A percentile compares a stretch with the other conserved stretches of the same genome.
These are phyloP conservation scores for Muricea muricata DNA, from an alignment of 92 coral and sea anemone species.

Conservation along the genomic window DNA sequence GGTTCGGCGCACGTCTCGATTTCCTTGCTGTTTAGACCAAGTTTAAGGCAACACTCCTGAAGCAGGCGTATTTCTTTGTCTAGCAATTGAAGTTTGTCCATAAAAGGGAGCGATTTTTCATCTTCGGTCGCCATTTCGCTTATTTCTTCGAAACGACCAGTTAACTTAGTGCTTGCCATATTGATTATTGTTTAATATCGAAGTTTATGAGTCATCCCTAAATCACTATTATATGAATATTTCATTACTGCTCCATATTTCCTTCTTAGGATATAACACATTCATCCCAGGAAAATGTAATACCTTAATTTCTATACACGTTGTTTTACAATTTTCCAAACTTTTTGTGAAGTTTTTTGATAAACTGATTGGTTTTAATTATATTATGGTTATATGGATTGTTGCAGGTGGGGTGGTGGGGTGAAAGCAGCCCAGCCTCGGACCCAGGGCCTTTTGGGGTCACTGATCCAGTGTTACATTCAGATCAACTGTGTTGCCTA, in stretches of 20 bases:
- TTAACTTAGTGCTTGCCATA: neutral
- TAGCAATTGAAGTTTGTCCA: slow-evolving; percentile 80
- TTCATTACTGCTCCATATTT: neutral
- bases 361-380: too few species aligned
- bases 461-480: too few species aligned
- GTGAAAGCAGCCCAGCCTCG: too few species aligned
- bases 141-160: slow-evolving; percentile 11
- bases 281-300: too few species aligned
- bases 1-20: slow-evolving; percentile 93
- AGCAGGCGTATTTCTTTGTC: slow-evolving; percentile 93
- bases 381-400: too few species aligned
- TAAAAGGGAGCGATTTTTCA: slow-evolving; percentile 77
- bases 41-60: slow-evolving; percentile 83
- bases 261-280: too few species aligned
- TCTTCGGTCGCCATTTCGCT: slow-evolving; percentile 71
- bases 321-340: too few species aligned
- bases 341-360: too few species aligned
- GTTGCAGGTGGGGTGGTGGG: too few species aligned
- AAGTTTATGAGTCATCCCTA: neutral
- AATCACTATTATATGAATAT: neutral
- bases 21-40: slow-evolving; percentile 82
- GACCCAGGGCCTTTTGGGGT: too few species aligned
- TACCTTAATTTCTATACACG: too few species aligned
- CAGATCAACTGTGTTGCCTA: too few species aligned
- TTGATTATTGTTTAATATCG: neutral